Conservation (phyloP, 2,113 vertebrate genomes). For the Numenius arquata region DNA sequence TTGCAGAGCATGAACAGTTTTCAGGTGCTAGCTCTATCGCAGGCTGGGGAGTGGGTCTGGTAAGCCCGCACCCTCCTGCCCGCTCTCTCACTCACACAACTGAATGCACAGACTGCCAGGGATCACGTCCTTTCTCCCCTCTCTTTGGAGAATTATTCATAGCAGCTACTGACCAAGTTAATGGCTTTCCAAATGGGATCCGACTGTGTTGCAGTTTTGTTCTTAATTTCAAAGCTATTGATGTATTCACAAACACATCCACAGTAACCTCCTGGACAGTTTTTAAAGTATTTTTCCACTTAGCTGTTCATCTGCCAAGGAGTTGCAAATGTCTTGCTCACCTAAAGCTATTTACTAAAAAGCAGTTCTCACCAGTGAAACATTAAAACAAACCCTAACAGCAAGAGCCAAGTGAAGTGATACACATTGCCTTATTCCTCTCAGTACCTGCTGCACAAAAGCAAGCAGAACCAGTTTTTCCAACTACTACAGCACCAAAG, state of each 20-base stretch:
- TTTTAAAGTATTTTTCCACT: not conserved
- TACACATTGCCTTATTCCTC: not conserved
- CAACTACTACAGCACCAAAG: not conserved
- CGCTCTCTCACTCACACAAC: not conserved
- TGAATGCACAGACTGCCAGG: fast-evolving
- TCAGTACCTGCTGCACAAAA: not conserved
- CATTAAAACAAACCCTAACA: not conserved
- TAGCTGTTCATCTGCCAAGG: not conserved
- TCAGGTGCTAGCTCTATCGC: fast-evolving
- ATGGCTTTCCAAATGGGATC: not conserved
- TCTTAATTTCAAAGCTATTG: not conserved
- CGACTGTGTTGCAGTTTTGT: fast-evolving
- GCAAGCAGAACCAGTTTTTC: not conserved
- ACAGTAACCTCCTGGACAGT: not conserved
- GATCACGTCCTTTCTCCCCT: not conserved
- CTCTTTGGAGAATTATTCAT: not conserved
- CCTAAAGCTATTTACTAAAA: not conserved
- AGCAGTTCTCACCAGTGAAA: not conserved
- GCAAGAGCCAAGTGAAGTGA: not conserved
- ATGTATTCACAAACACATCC: not conserved
- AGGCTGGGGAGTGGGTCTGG: not conserved
- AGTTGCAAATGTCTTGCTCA: not conserved
- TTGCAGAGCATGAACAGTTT: not conserved
- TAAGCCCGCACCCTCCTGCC: not conserved
- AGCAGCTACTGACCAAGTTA: not conserved